phyloP scores from a whole-genome alignment of 2,888 invertebrate species.

The Drosophila neonasuta region DNA sequence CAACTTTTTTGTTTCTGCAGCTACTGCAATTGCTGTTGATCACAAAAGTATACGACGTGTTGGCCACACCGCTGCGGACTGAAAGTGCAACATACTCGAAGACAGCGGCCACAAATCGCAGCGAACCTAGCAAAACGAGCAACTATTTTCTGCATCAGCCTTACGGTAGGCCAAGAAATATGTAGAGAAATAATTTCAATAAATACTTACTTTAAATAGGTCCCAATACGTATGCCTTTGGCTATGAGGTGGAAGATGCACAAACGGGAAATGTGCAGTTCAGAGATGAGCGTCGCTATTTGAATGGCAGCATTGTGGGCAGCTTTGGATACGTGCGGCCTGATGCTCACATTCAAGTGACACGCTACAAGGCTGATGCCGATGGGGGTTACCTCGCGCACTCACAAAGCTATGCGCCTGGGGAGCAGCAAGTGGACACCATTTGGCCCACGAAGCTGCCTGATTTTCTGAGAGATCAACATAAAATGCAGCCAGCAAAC shows the following conservation, averaged over 20 bases:
- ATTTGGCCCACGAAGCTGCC: constrained; percentile 70
- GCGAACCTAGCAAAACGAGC: constrained; percentile 41
- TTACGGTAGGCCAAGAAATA: constrained; percentile 69
- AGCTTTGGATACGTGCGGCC: constrained; percentile 88
- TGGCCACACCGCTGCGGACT: constrained; percentile 27
- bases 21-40: constrained; percentile 46
- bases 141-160: constrained; percentile 77
- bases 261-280: constrained; percentile 87
- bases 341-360: constrained; percentile 85
- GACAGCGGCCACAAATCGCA: constrained; percentile 28
- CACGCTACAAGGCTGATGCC: constrained; percentile 86
- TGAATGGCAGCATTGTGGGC: constrained; percentile 88
- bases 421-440: constrained; percentile 43
- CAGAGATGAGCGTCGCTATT: constrained; percentile 86
- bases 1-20: constrained; percentile 2
- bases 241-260: constrained; percentile 87
- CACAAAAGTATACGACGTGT: constrained; percentile 57
- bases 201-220: constrained; percentile 75
- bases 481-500: constrained; percentile 7
- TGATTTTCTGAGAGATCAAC: constrained; percentile 37
- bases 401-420: constrained; percentile 59
- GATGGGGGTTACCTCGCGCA: constrained; percentile 84
- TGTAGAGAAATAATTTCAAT: not conserved
- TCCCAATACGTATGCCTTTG: constrained; percentile 87
- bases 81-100: constrained; percentile 45